These are phyloP conservation scores for Acromyrmex echinatior DNA, from an alignment of 1,140 invertebrate species.

Conservation along the genomic window DNA sequence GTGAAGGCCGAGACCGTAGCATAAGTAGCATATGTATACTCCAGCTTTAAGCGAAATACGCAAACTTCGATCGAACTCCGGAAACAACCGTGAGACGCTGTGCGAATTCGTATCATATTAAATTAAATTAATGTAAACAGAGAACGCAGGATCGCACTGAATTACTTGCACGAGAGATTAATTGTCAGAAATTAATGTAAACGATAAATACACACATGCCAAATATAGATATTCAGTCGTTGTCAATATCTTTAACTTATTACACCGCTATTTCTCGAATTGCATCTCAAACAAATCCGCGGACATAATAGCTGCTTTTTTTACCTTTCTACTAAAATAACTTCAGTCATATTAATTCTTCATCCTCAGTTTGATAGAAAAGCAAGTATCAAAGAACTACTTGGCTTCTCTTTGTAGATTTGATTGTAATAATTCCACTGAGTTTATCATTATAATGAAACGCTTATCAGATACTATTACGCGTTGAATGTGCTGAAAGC, in stretches of 20 bases:
- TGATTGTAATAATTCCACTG: neutral
- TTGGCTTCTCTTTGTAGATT: neutral
- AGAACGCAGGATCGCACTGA: neutral
- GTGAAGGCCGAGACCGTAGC: conserved; percentile 31
- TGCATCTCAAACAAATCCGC: neutral
- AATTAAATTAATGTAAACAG: conserved; percentile 23
- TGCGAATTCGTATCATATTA: neutral
- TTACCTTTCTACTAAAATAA: conserved; percentile 13
- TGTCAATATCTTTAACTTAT: neutral
- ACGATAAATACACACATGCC: neutral
- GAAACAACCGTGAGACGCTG: neutral
- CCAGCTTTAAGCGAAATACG: conserved; percentile 54
- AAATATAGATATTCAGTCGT: neutral
- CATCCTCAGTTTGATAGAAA: conserved; percentile 9
- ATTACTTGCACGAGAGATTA: neutral
- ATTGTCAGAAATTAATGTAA: conserved; percentile 1
- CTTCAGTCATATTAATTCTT: conserved; percentile 20
- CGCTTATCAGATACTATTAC: conserved; percentile 18
- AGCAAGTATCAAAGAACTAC: conserved; percentile 18
- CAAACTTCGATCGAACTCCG: neutral
- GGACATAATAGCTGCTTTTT: neutral
- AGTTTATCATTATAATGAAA: neutral
- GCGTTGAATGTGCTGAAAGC: neutral
- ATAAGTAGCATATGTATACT: neutral
- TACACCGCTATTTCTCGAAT: neutral